Base-by-base conservation (phyloP, 2,113 vertebrate genomes). In the Myodes glareolus region DNA sequence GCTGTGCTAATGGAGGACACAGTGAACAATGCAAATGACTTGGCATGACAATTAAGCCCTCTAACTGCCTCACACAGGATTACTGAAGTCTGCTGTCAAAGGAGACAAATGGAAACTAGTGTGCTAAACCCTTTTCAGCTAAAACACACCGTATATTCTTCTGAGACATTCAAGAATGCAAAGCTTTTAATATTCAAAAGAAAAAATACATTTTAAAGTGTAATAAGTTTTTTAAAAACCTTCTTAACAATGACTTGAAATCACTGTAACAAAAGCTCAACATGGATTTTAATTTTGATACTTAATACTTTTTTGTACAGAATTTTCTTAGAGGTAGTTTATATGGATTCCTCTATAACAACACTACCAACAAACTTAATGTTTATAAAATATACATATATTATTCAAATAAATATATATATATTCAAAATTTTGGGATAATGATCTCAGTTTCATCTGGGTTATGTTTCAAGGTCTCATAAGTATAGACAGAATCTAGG, bases 1-100 rank as follows among this genome's bases (percentile, higher is more conserved):
- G 73, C 94, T 94, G 55, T 17, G 31, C 50, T 86, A 92, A 94
- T 52, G 47, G 31, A 27, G 89, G 82, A 92, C 42, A 96, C 91
- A 92, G 19, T 17, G 72, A 96, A 90, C 29, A 97, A 88, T 81
- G 29, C 29, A 94, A 73, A 95, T 90, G 39, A 42, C 82, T 93
- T 94, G 87, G 31, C 52, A n/a, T 84, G 76, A 92, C 65, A 88
- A 55, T 85, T 72, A 93, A 75, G n/a, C 31, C 88, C 39, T 92
- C 5, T 72, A 84, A 70, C 39, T 77, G 36, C 42, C 68, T 61
- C 58, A 81, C 16, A 39, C 47, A 17, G 1, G 31, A 52, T 70
- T 76, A 21, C 80, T 73, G 42, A 92, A 85, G 29, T 78, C 90
- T 90, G 13, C 23, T 25, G 55, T 88, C 67, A 72, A 0, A 29